Evolutionary conservation across 64 coral and sea anemone species (phyloP).

Genomic region (Dendrophyllia cribrosa): DNA sequence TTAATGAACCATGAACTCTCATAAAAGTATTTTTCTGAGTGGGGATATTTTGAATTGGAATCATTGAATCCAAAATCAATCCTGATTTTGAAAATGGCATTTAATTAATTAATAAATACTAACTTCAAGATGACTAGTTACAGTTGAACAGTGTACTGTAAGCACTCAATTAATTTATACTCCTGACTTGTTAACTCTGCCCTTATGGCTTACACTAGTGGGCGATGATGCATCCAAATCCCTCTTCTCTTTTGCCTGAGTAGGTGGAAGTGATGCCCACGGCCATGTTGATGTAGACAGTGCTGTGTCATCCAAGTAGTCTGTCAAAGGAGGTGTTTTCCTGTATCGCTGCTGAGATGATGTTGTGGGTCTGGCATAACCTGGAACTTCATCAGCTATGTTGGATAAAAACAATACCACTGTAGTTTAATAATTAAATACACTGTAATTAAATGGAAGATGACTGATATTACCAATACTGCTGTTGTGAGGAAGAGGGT

Average conservation of each 20-base stretch:
- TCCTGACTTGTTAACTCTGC: too few species aligned
- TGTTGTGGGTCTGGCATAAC: conserved; percentile 85
- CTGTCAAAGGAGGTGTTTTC: conserved; percentile 87
- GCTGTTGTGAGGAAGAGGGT: too few species aligned
- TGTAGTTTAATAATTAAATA: not conserved
- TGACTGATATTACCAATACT: too few species aligned
- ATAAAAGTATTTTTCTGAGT: too few species aligned
- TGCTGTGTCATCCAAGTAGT: conserved; percentile 72
- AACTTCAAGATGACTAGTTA: too few species aligned
- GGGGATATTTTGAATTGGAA: too few species aligned
- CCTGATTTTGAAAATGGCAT: too few species aligned
- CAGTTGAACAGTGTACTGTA: too few species aligned
- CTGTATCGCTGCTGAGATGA: conserved; percentile 89
- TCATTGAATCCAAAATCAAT: too few species aligned
- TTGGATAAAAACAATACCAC: not conserved
- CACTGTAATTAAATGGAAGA: not conserved
- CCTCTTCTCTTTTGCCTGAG: conserved; percentile 59
- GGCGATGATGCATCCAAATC: conserved; percentile 37
- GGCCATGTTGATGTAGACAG: conserved; percentile 69
- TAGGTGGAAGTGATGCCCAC: conserved; percentile 66
- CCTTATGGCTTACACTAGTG: conserved; percentile 54
- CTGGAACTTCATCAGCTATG: conserved; percentile 81
- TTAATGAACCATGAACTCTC: too few species aligned
- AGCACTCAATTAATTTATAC: too few species aligned
- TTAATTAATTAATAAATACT: too few species aligned